A percentile compares a stretch with the other conserved stretches of the same genome.
These are phyloP conservation scores for Drosophila biarmipes DNA, from an alignment of 1,140 invertebrate species.

Conservation along the genomic window DNA sequence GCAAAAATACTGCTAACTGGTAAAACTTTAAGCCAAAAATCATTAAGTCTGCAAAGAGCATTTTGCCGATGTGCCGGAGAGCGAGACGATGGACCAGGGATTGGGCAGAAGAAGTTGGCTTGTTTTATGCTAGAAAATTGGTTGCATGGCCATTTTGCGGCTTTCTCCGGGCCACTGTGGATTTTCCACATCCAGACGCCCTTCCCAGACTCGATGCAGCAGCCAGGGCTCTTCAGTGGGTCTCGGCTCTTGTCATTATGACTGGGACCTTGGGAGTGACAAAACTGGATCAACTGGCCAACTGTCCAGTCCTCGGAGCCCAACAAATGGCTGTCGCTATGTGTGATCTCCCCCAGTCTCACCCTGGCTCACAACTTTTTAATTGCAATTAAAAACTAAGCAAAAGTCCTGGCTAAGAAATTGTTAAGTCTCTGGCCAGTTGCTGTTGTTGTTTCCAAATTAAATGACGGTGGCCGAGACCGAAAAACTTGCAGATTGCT, in stretches of 20 bases:
- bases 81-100: neutral
- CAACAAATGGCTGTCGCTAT: constrained; percentile 16
- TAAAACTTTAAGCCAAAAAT: constrained; percentile 82
- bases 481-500: constrained; percentile 14
- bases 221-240: constrained; percentile 9
- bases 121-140: constrained; percentile 69
- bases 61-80: constrained; percentile 19
- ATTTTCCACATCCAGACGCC: constrained; percentile 33
- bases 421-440: constrained; percentile 22
- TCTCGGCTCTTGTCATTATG: constrained; percentile 66
- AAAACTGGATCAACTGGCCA: constrained; percentile 44
- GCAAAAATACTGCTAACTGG: constrained; percentile 81
- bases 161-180: constrained; percentile 22
- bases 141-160: constrained; percentile 77
- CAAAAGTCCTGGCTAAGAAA: constrained; percentile 62
- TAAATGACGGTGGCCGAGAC: constrained; percentile 22
- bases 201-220: constrained; percentile 20
- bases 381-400: constrained; percentile 81
- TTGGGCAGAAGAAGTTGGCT: constrained; percentile 17
- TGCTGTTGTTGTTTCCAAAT: constrained; percentile 28
- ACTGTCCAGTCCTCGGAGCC: constrained; percentile 13
- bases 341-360: constrained; percentile 11
- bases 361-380: constrained; percentile 63
- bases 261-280: constrained; percentile 61
- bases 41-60: constrained; percentile 73